phyloP scores from a whole-genome alignment of 2,113 vertebrate species.

The Menura novaehollandiae region DNA sequence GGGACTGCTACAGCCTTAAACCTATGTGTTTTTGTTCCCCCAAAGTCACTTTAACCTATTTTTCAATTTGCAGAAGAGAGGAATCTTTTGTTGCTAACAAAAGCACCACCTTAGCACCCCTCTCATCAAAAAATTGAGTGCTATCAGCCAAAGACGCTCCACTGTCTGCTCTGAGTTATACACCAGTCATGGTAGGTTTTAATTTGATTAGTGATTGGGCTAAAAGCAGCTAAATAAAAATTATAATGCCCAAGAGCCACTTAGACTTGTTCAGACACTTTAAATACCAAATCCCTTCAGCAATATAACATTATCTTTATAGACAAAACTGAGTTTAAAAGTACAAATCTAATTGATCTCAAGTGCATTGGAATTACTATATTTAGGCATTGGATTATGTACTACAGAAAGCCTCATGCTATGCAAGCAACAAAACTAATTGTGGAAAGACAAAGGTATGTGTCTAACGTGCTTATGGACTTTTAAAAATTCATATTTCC shows the following conservation, averaged over 20 bases:
- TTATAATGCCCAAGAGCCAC: slow-evolving; percentile 53
- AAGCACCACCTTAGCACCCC: neutral
- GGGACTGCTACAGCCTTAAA: neutral
- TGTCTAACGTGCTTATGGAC: slow-evolving; percentile 57
- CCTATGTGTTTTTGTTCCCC: rapidly evolving
- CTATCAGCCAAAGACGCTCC: neutral
- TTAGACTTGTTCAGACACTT: slow-evolving; percentile 48
- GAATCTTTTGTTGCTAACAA: neutral
- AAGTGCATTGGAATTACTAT: slow-evolving; percentile 63
- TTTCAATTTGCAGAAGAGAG: neutral
- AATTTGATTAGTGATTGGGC: slow-evolving; percentile 58
- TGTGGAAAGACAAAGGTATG: slow-evolving; percentile 59
- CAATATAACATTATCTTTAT: slow-evolving; percentile 46
- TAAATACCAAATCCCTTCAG: slow-evolving; percentile 56
- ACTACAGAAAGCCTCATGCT: slow-evolving; percentile 41
- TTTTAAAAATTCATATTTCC: slow-evolving; percentile 46
- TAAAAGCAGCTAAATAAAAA: slow-evolving; percentile 63
- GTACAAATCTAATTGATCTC: slow-evolving; percentile 65
- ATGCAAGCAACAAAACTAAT: slow-evolving; percentile 57
- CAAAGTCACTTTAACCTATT: neutral
- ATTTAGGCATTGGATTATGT: slow-evolving; percentile 47
- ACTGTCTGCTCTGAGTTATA: neutral
- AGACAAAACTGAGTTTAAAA: slow-evolving; percentile 66
- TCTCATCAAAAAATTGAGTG: neutral
- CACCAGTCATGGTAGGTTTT: slow-evolving; percentile 41